phyloP scores from a whole-genome alignment of 2,797 vertebrate species.

The Tauraco hartlaubi region DNA sequence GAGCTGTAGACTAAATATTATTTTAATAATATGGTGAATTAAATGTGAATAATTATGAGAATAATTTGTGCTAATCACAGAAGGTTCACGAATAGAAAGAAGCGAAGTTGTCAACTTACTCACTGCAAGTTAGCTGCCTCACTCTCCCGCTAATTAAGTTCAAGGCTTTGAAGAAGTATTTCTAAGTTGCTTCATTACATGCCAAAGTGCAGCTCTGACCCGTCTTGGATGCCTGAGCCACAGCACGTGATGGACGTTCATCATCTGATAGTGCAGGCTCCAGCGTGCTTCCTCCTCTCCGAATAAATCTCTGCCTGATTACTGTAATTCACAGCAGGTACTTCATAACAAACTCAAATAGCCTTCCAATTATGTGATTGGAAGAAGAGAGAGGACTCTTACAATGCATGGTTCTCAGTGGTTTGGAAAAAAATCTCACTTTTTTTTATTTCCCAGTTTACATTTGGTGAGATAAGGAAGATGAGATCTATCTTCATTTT shows the following conservation, averaged over 20 bases:
- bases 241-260: neutral
- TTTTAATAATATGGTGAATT: slow-evolving; percentile 41
- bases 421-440: neutral
- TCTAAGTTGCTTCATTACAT: slow-evolving; percentile 26
- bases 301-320: neutral
- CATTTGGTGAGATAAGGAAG: neutral
- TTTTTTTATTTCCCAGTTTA: neutral
- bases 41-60: slow-evolving; percentile 54
- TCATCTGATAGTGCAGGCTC: neutral
- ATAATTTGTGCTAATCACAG: slow-evolving; percentile 30
- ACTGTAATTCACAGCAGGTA: neutral
- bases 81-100: slow-evolving; percentile 15
- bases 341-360: slow-evolving; percentile 19
- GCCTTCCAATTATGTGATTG: neutral
- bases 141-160: slow-evolving; percentile 6
- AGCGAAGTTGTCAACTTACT: neutral
- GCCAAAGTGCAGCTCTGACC: neutral
- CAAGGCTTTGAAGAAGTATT: slow-evolving; percentile 20
- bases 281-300: neutral
- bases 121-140: neutral
- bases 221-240: neutral
- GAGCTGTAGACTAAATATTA: slow-evolving; percentile 43
- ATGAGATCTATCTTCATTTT: neutral
- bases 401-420: neutral
- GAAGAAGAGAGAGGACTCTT: neutral